Conservation (phyloP, 2,888 invertebrate species). For the Cheilosia impressa region DNA sequence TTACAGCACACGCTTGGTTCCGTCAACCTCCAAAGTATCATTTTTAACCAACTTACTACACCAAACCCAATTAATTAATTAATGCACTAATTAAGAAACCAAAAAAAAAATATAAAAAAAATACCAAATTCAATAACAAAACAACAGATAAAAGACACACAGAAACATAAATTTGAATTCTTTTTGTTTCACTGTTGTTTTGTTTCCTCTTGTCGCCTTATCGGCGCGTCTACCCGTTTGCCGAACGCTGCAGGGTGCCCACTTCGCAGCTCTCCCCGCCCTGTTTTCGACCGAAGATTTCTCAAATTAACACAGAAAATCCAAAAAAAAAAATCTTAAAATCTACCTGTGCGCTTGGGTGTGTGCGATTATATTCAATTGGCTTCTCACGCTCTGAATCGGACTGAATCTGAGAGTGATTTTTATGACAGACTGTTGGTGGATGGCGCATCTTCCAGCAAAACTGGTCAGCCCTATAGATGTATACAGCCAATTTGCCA, state of each 20-base stretch:
- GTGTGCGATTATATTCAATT: constrained; percentile 56
- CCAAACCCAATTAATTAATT: constrained; percentile 57
- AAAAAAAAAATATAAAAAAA: constrained; percentile 44
- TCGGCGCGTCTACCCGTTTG: constrained; percentile 27
- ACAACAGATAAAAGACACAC: constrained; percentile 1
- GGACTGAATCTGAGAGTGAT: constrained; percentile 61
- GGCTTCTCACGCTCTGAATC: constrained; percentile 74
- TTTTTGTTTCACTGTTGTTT: constrained; percentile 34
- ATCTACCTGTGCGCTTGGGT: constrained; percentile 54
- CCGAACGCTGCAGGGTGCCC: constrained; percentile 52
- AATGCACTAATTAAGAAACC: constrained; percentile 70
- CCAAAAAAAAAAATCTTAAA: constrained; percentile 1
- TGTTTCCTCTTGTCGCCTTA: constrained; percentile 34
- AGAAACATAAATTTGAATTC: constrained; percentile 48
- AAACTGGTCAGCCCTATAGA: not conserved
- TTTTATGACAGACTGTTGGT: constrained; percentile 55
- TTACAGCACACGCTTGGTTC: too few relatives aligned
- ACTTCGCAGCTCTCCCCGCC: not conserved
- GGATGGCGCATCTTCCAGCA: constrained; percentile 27
- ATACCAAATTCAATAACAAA: constrained; percentile 19
- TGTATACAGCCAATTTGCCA: not conserved
- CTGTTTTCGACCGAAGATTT: constrained; percentile 38
- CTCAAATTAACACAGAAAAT: constrained; percentile 68
- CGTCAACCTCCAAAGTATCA: too few relatives aligned
- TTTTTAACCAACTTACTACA: not conserved